phyloP scores from a whole-genome alignment of 2,888 invertebrate species.

The Agrochola litura region DNA sequence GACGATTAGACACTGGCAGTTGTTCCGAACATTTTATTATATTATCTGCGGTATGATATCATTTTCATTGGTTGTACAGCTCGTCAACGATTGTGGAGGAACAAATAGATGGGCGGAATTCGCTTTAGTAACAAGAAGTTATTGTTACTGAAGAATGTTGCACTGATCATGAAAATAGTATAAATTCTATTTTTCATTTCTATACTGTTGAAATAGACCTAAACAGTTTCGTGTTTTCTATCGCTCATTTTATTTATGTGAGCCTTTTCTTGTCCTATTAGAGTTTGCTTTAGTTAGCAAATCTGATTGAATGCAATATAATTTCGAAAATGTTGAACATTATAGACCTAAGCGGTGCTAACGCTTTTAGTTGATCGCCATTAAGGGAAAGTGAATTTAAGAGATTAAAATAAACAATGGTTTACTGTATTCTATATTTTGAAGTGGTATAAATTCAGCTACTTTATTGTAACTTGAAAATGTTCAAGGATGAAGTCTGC shows the following conservation, averaged over 20 bases:
- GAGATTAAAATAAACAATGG: constrained; percentile 36
- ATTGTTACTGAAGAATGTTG: constrained; percentile 45
- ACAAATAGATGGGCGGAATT: constrained; percentile 49
- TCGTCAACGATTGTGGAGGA: constrained; percentile 37
- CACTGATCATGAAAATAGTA: constrained; percentile 22
- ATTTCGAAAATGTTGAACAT: constrained; percentile 54
- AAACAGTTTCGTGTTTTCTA: constrained; percentile 50
- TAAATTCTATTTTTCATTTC: constrained; percentile 18
- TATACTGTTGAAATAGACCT: constrained; percentile 25
- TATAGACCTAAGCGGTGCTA: constrained; percentile 27
- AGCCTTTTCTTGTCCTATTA: constrained; percentile 43
- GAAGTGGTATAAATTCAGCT: constrained; percentile 20
- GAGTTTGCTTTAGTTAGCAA: constrained; percentile 48
- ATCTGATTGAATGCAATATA: constrained; percentile 53
- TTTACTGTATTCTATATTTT: constrained; percentile 32
- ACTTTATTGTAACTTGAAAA: constrained; percentile 36
- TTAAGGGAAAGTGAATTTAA: constrained; percentile 45
- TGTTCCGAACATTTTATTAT: constrained; percentile 59
- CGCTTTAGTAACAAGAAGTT: constrained; percentile 47
- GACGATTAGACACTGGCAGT: constrained; percentile 70
- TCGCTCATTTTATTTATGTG: constrained; percentile 40
- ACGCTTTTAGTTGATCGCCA: constrained; percentile 46
- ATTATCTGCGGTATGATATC: constrained; percentile 47
- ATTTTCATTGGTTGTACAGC: constrained; percentile 46
- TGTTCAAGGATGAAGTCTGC: constrained; percentile 50